Conservation (phyloP, 2,888 invertebrate genomes). For the Synergus itoensis region DNA sequence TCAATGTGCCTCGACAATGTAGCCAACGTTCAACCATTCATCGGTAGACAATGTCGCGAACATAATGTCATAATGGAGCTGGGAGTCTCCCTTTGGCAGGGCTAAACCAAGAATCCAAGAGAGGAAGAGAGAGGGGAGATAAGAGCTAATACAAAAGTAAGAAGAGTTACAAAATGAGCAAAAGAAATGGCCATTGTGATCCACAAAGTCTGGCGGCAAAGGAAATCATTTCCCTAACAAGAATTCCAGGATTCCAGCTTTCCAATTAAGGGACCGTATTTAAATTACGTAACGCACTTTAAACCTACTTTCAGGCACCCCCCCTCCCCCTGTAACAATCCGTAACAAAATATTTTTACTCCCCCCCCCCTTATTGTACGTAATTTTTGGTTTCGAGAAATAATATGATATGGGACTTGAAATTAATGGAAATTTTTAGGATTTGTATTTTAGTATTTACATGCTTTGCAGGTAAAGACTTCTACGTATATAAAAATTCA, state of each 20-base stretch:
- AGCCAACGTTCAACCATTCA: slow-evolving; percentile 77
- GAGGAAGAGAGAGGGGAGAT: slow-evolving; percentile 48
- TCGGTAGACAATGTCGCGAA: slow-evolving; percentile 73
- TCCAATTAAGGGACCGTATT: too few species aligned
- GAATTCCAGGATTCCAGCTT: neutral
- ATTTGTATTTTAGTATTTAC: too few species aligned
- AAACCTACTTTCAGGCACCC: too few species aligned
- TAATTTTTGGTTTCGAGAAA: too few species aligned
- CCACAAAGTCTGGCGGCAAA: slow-evolving; percentile 12
- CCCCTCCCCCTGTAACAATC: too few species aligned
- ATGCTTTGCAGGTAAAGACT: too few species aligned
- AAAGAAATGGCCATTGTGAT: slow-evolving; percentile 6
- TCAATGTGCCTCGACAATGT: slow-evolving; percentile 75
- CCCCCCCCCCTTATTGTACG: too few species aligned
- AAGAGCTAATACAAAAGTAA: slow-evolving; percentile 27
- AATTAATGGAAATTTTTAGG: too few species aligned
- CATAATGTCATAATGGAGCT: slow-evolving; percentile 77
- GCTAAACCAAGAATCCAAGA: slow-evolving; percentile 62
- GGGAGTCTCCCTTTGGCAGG: slow-evolving; percentile 61
- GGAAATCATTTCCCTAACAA: neutral
- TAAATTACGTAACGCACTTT: too few species aligned
- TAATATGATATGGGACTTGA: too few species aligned
- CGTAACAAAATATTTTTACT: too few species aligned
- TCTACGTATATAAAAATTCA: too few species aligned
- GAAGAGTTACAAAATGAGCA: slow-evolving; percentile 23